Evolutionary conservation across 2,113 vertebrate genomes (phyloP).

Genomic region (Atractosteus spatula): DNA sequence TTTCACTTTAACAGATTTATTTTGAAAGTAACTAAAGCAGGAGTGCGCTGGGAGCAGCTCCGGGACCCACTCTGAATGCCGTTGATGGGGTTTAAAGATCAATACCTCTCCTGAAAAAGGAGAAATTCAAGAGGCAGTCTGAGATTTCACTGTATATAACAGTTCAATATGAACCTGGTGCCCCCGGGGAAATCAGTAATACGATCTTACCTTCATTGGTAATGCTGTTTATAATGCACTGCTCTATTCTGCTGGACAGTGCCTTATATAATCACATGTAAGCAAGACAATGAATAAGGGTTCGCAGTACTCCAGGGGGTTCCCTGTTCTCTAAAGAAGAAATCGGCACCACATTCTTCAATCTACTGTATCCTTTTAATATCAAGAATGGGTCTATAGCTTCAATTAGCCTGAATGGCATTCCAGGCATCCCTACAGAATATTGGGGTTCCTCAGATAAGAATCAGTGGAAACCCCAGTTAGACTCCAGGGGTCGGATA

Average conservation of each 20-base stretch:
- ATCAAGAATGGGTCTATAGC: background rate
- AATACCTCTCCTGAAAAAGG: constrained; percentile 8
- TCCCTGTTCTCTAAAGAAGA: too few species aligned
- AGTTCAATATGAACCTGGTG: background rate
- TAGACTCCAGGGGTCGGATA: too few species aligned
- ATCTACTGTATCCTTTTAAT: background rate
- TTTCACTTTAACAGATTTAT: too few species aligned
- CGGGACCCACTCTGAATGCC: background rate
- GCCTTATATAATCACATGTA: background rate
- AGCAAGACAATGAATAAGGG: too few species aligned
- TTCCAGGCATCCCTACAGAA: background rate
- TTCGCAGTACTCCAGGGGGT: too few species aligned
- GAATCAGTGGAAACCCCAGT: background rate
- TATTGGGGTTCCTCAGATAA: background rate
- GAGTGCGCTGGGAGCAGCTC: background rate
- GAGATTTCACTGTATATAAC: constrained; percentile 3
- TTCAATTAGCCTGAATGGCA: background rate
- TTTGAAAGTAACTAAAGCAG: background rate
- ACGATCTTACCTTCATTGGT: background rate
- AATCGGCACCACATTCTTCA: too few species aligned
- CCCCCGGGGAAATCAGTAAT: background rate
- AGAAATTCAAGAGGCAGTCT: constrained; percentile 6
- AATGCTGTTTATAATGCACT: background rate
- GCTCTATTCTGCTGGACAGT: background rate
- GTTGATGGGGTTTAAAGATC: constrained; percentile 14